These are phyloP conservation scores for Bombus confusus DNA, from an alignment of 1,140 invertebrate genomes.

Conservation along the genomic window DNA sequence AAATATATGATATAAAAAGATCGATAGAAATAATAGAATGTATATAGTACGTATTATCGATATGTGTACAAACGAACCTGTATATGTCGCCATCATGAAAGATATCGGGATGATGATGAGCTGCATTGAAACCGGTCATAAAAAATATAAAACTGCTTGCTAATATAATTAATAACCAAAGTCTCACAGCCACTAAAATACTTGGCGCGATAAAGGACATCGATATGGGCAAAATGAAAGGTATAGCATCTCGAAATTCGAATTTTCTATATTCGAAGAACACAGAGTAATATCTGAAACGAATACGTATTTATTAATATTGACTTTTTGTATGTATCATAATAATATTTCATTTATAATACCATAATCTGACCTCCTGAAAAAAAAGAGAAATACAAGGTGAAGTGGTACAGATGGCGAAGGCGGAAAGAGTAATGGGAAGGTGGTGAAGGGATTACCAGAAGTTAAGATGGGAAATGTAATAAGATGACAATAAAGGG, in stretches of 20 bases:
- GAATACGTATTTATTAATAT: too few relatives aligned
- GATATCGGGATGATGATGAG: slow-evolving; percentile 92
- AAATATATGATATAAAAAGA: too few relatives aligned
- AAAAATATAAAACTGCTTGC: slow-evolving; percentile 86
- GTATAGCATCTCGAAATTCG: slow-evolving; percentile 78
- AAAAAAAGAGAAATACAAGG: too few relatives aligned
- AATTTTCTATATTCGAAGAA: slow-evolving; percentile 44
- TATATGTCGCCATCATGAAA: slow-evolving; percentile 91
- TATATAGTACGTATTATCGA: too few relatives aligned
- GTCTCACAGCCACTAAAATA: slow-evolving; percentile 75
- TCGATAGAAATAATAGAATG: too few relatives aligned
- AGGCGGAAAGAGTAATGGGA: too few relatives aligned
- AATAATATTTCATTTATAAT: neutral
- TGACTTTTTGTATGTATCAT: neutral
- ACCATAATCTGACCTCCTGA: too few relatives aligned
- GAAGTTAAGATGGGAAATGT: too few relatives aligned
- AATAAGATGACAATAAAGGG: too few relatives aligned
- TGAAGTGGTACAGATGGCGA: too few relatives aligned
- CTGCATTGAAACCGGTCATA: slow-evolving; percentile 88
- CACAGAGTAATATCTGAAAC: slow-evolving; percentile 71
- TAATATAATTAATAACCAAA: slow-evolving; percentile 85
- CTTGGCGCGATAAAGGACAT: slow-evolving; percentile 80
- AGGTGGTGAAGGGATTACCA: too few relatives aligned
- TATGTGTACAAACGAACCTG: slow-evolving; percentile 71
- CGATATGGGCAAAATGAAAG: slow-evolving; percentile 82